phyloP scores from a whole-genome alignment of 2,888 invertebrate genomes.

The Aspidapion aeneum region DNA sequence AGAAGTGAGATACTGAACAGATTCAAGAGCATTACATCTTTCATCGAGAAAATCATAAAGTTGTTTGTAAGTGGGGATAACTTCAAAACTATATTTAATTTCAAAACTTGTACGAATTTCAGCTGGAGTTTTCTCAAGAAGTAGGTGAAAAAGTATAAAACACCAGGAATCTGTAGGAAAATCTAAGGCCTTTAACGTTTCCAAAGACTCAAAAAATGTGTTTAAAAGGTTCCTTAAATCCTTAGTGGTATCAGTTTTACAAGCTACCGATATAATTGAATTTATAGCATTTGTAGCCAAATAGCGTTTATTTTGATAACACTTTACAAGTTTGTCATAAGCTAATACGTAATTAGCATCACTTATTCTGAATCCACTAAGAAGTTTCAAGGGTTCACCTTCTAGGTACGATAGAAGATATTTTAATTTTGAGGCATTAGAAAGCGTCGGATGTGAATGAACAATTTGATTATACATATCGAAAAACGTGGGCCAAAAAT shows the following conservation, averaged over 20 bases:
- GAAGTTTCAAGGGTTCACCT: conserved; percentile 2
- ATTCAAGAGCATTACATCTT: conserved; percentile 3
- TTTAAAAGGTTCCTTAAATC: conserved; percentile 1
- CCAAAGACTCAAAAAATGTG: conserved; percentile 9
- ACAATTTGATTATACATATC: too few relatives aligned
- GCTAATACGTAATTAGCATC: not conserved
- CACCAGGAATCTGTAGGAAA: conserved; percentile 1
- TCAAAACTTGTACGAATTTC: conserved; percentile 5
- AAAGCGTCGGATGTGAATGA: too few relatives aligned
- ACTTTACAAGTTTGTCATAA: conserved; percentile 7
- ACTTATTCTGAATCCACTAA: conserved; percentile 1
- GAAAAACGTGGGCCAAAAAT: too few relatives aligned
- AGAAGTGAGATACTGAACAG: too few relatives aligned
- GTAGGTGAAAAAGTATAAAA: conserved; percentile 3
- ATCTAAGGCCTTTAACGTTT: conserved; percentile 1
- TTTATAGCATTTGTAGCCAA: not conserved
- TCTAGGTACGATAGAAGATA: conserved; percentile 4
- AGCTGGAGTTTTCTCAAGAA: conserved; percentile 3
- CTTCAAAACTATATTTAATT: too few relatives aligned
- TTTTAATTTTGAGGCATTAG: conserved; percentile 1
- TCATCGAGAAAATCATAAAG: too few relatives aligned
- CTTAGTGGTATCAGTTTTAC: conserved; percentile 4
- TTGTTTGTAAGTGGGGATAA: too few relatives aligned
- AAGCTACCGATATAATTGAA: not conserved
- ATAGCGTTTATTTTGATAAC: conserved; percentile 5